Percentiles rank a stretch among this genome's conserved stretches.
Conservation (phyloP, 1,140 invertebrate species). For the Elymnias hypermnestra region DNA sequence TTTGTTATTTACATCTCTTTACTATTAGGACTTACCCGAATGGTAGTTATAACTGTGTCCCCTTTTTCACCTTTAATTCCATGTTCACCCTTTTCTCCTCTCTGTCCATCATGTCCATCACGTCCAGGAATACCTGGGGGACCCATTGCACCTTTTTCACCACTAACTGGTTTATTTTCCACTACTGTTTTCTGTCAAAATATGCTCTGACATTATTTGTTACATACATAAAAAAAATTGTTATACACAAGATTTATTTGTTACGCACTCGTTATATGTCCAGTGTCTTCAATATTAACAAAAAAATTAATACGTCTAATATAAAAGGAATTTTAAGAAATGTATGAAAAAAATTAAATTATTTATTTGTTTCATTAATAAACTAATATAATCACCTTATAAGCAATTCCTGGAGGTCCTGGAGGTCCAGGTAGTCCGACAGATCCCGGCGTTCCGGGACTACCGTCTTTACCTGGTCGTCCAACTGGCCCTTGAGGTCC, state of each 20-base stretch:
- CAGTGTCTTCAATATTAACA: no score
- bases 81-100: slow-evolving; percentile 21
- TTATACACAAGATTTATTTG: no score
- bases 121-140: slow-evolving; percentile 19
- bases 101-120: slow-evolving; percentile 15
- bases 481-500: slow-evolving; percentile 28
- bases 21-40: slow-evolving; percentile 14
- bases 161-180: slow-evolving; percentile 20
- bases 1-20: not conserved
- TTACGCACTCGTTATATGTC: not conserved
- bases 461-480: slow-evolving; percentile 31
- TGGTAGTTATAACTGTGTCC: slow-evolving; percentile 8
- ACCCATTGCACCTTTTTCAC: slow-evolving; percentile 26
- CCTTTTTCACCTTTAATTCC: slow-evolving; percentile 22
- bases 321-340: no score
- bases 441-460: slow-evolving; percentile 22
- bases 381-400: slow-evolving; percentile 24
- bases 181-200: slow-evolving; percentile 39
- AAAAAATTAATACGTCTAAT: not conserved
- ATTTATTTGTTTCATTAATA: no score
- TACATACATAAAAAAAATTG: no score
- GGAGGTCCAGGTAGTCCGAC: slow-evolving; percentile 20
- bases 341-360: no score
- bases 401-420: slow-evolving; percentile 19
- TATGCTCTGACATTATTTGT: slow-evolving; percentile 23